Evolutionary conservation across 2,888 invertebrate genomes (phyloP), one percentile per base, ranked within the genome.

Genomic region (Caenorhabditis plicata): DNA sequence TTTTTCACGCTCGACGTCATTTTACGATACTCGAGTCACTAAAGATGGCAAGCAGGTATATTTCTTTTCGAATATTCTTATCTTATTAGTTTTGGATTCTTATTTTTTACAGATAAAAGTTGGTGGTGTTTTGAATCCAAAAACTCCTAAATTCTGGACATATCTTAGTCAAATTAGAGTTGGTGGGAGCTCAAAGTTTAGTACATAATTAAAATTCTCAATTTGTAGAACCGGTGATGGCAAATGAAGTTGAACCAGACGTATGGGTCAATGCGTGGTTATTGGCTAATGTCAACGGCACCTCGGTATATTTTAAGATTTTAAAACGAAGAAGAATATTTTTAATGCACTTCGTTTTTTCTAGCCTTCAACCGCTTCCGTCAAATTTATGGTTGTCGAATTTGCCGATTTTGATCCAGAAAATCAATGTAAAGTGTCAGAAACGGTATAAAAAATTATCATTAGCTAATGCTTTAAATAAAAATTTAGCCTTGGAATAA

Each of bases 401-500:
- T 60, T 49, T 15, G 45, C 33, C 11, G 19, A 23, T 3, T 60
- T 29, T 15, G 45, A 53, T 20, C 15, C 19, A 3, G 7, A 26
- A 0, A 41, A 53, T 1, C 60, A 60, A 27, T 27, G 35, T 26
- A 36, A 44, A 13, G 53, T 60, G 8, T 22, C n/a, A 13, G 41
- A 49, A 42, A 53, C 60, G 11, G 56, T 49, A 5, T 20, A 25
- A 35, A 9, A 17, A 8, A 19, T 41, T 26, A 31, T 32, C 3
- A 38, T 20, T 13, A 36, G 9, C 22, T 29, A 20, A n/a, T 20
- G 11, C 32, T 11, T 20, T 27, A 27, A 27, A 9, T 7, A 27
- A 13, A 9, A 13, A 44, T 50, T 20, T 22, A 56, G 56, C 60
- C 60, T 20, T 60, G 60, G 60, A 40, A 53, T n/a, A 29, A 27